Conservation (phyloP, 2,113 vertebrate genomes). For the human region GRCh38 chr2:132509501-132510000, state of each 20-base stretch:
- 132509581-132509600: background rate
- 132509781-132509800: background rate
- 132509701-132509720: background rate
- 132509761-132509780: rapidly evolving
- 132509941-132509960: background rate
- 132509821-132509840: background rate
- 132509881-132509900: background rate
- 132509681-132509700: background rate
- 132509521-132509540: background rate
- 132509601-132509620: background rate
- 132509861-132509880: background rate
- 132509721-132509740: background rate
- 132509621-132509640: background rate
- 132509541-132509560: background rate
- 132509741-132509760: background rate
- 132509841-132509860: background rate
- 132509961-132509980: too few species aligned
- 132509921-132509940: background rate
- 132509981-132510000: background rate
- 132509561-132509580: background rate
- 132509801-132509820: background rate
- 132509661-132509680: background rate
- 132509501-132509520: background rate
- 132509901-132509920: background rate
- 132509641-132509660: background rate